Base-by-base conservation (phyloP, 2,113 vertebrate genomes). In the Colistium nudipinnis region DNA sequence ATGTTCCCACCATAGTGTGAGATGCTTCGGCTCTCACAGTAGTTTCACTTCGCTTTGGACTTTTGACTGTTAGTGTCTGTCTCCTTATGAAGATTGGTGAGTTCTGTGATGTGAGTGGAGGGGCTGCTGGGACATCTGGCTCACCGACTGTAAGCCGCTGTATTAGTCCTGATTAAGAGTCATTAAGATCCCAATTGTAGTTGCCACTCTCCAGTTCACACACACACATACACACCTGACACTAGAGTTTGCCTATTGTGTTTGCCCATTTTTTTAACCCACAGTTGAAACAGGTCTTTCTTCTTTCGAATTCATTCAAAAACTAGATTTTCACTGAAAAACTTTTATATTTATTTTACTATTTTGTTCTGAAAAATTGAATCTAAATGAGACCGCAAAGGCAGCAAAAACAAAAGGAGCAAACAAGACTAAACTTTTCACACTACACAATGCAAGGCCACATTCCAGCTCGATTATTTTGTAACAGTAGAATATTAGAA, bases 121-220 rank as follows among this genome's bases (percentile, higher is more conserved):
- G 59, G 57, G 66, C 75, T 80, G 72, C 65, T 43, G 67, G 80
- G 84, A 83, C 81, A 84, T 81, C 77, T 88, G 85, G 77, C 54
- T 70, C 66, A 80, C 76, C 75, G 81, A 86, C 81, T 88, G 84
- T 78, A 79, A 82, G 69, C 84, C 76, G 77, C 75, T 66, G 74
- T 82, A 85, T 82, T 78, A 79, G 80, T 86, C 69, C 68, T 83
- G 70, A 83, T 91, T 85, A 88, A 69, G 80, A 77, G 56, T 83
- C 72, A 85, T 91, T 86, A 89, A 79, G 78, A 81, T 63, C 71
- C 51, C 79, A 85, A 88, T 87, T 90, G 84, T 64, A 68, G 70
- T 67, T 67, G 79, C 56, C 69, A 75, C 75, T 75, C 84, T 45
- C 53, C 13, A 67, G 70, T 70, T 82, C 78, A 66, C 76, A 49